Evolutionary conservation across 1,140 invertebrate species (phyloP), one percentile per base, ranked within the genome.

Genomic region (Acromyrmex heyeri): DNA sequence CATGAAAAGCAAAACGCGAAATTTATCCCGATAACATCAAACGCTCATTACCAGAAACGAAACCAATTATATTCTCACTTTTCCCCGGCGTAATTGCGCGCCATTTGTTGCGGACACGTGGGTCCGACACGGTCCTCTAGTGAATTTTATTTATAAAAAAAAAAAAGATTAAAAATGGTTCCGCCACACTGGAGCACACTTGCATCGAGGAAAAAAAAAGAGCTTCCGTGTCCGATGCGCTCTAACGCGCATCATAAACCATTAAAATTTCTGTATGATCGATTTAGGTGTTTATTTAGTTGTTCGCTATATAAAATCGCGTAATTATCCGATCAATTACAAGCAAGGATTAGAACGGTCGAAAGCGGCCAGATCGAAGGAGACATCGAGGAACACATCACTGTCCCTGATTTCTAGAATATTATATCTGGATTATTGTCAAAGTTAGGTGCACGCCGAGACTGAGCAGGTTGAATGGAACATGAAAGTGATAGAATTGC

Each of bases 1-100:
- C n/a, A 21, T 24, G 48, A 67, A 30, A 85, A 85, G 69, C 79
- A 69, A 85, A 64, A 44, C 38, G 10, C 38, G 38, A 44, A 44
- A 85, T 87, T 76, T 30, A 83, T 83, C 27, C 65, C 78, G 79
- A 83, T 83, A 57, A 1, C 24, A 83, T 83, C 79, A 57, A 61
- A 38, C 57, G 69, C 79, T 83, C 79, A 83, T 83, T 83, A 83
- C 38, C 38, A 44, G 27, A 73, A 75, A 83, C 79, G 69, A 75
- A 83, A 55, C 55, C 79, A 75, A 83, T 82, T 82, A 48, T 50
- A 83, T 59, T 55, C 27, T 24, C 57, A 48, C 55, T 70, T 55
- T 61, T 81, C 21, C 16, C 16, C 21, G 18, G 18, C 18, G 79
- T 61, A 75, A 83, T 83, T 48, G 62, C 76, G 69, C 53, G 12